phyloP scores from a whole-genome alignment of 2,888 invertebrate species.

The Lepidocyrtoides sp. region DNA sequence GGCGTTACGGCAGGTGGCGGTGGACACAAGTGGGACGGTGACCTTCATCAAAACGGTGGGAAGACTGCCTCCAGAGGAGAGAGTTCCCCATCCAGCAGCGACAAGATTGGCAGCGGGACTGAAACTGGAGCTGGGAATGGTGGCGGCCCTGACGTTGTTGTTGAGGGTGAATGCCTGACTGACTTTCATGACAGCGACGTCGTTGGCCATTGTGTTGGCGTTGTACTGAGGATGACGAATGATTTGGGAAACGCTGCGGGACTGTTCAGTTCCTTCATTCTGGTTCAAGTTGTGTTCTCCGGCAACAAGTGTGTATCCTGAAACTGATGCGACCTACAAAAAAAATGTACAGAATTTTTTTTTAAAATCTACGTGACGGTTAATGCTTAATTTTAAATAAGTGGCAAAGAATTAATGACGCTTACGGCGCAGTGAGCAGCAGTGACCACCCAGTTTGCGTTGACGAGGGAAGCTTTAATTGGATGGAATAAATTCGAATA shows the following conservation, averaged over 20 bases:
- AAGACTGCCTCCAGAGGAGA: constrained; percentile 70
- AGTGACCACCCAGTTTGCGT: constrained; percentile 79
- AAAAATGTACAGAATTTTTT: too few species aligned
- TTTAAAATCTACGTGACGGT: too few species aligned
- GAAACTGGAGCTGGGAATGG: constrained; percentile 72
- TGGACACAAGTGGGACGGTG: constrained; percentile 81
- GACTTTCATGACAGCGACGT: constrained; percentile 84
- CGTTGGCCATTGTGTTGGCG: constrained; percentile 83
- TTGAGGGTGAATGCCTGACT: constrained; percentile 78
- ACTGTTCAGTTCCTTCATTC: constrained; percentile 79
- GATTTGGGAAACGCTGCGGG: constrained; percentile 66
- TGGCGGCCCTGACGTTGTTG: constrained; percentile 79
- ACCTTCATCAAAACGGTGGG: constrained; percentile 83
- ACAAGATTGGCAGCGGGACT: constrained; percentile 4
- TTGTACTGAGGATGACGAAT: constrained; percentile 83
- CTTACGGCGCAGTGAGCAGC: constrained; percentile 80
- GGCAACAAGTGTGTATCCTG: constrained; percentile 79
- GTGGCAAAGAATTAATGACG: too few species aligned
- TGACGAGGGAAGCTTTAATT: too few species aligned
- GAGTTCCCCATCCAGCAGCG: constrained; percentile 80
- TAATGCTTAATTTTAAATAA: too few species aligned
- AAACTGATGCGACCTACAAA: constrained; percentile 8
- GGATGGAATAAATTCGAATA: too few species aligned
- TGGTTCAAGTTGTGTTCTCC: constrained; percentile 80
- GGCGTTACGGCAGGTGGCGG: constrained; percentile 78